Evolutionary conservation across 2,888 invertebrate genomes (phyloP).

Genomic region (Cyaniris semiargus): DNA sequence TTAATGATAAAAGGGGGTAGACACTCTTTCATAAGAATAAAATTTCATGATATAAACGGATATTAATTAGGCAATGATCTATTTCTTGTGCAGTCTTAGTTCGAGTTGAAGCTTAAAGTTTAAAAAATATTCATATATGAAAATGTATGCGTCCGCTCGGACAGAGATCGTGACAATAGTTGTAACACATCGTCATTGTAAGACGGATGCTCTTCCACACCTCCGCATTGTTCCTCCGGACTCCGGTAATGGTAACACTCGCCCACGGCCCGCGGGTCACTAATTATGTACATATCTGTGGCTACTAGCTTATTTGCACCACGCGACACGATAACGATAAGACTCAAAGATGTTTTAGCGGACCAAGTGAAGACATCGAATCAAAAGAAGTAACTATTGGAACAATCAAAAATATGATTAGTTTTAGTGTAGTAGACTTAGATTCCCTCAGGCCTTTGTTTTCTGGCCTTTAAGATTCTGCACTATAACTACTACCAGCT

Average conservation of each 20-base stretch:
- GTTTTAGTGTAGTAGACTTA: too few species aligned
- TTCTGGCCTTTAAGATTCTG: too few species aligned
- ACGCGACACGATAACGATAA: slow-evolving; percentile 36
- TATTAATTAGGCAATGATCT: background rate
- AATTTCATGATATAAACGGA: too few species aligned
- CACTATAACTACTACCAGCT: too few species aligned
- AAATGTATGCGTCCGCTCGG: slow-evolving; percentile 38
- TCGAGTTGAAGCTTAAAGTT: background rate
- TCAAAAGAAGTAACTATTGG: too few species aligned
- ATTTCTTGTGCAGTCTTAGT: background rate
- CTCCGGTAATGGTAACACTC: slow-evolving; percentile 50
- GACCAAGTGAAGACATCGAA: too few species aligned
- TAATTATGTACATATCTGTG: slow-evolving; percentile 64
- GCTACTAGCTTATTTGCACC: slow-evolving; percentile 41
- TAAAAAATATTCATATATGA: slow-evolving; percentile 28
- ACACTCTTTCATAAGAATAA: too few species aligned
- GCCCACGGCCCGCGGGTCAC: slow-evolving; percentile 67
- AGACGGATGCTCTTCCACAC: slow-evolving; percentile 66
- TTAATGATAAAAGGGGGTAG: too few species aligned
- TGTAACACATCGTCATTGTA: slow-evolving; percentile 64
- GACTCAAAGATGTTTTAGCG: too few species aligned
- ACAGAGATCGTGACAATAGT: slow-evolving; percentile 64
- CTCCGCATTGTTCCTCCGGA: slow-evolving; percentile 56
- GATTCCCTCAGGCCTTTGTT: too few species aligned
- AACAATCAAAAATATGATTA: too few species aligned